Conservation (phyloP, 2,797 vertebrate species). For the Anableps anableps region DNA sequence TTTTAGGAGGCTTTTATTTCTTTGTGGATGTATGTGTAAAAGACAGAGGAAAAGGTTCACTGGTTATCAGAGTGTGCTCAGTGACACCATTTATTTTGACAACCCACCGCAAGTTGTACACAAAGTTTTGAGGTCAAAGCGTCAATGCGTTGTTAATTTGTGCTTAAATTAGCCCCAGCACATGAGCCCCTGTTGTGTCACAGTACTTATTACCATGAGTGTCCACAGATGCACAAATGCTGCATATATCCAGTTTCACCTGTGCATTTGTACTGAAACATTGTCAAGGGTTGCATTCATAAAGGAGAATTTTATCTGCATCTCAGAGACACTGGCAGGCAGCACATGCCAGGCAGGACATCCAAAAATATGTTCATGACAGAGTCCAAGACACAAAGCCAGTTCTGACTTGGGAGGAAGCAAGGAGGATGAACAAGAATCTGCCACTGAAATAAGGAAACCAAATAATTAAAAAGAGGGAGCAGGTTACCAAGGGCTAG, state of each 20-base stretch:
- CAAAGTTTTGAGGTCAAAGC: slow-evolving; percentile 21
- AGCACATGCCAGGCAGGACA: not conserved
- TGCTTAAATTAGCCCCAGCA: slow-evolving; percentile 14
- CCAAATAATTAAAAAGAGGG: not conserved
- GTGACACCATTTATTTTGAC: slow-evolving; percentile 33
- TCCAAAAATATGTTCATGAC: not conserved
- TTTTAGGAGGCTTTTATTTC: slow-evolving; percentile 37
- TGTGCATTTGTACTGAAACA: not conserved
- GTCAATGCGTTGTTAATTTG: slow-evolving; percentile 27
- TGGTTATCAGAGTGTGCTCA: slow-evolving; percentile 38
- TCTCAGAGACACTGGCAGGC: not conserved
- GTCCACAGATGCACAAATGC: not conserved
- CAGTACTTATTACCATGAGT: not conserved
- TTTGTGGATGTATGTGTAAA: slow-evolving; percentile 4
- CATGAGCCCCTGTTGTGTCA: slow-evolving; percentile 30
- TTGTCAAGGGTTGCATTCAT: not conserved
- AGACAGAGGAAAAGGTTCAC: not conserved
- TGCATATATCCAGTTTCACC: not conserved
- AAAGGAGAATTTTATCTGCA: not conserved
- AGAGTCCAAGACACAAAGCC: not conserved
- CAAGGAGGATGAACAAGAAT: not conserved
- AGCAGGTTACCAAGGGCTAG: not conserved
- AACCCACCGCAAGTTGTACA: slow-evolving; percentile 47
- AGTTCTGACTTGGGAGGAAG: not conserved
- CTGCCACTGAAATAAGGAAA: not conserved